Evolutionary conservation across 1,140 invertebrate species (phyloP).

Genomic region (Scaptomyza hsui): DNA sequence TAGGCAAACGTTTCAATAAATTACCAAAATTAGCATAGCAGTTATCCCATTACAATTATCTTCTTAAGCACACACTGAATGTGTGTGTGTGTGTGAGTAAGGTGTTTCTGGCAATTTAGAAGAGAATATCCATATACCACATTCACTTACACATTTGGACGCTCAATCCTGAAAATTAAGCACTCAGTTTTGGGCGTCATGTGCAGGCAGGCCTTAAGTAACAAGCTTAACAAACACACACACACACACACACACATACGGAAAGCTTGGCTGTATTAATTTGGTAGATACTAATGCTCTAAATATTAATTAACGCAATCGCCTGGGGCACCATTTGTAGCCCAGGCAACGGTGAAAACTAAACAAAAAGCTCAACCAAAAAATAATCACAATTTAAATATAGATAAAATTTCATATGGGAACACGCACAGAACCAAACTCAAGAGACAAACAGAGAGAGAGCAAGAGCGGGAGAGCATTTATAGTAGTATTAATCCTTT

Average conservation of each 20-base stretch:
- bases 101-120: neutral
- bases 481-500: slow-evolving; percentile 61
- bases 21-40: neutral
- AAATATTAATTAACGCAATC: slow-evolving; percentile 61
- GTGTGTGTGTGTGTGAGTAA: neutral
- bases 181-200: neutral
- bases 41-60: too few relatives aligned
- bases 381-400: slow-evolving; percentile 71
- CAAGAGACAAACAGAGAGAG: neutral
- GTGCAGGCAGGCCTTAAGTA: neutral
- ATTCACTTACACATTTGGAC: neutral
- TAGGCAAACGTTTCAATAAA: neutral
- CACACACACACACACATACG: slow-evolving; percentile 1
- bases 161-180: neutral
- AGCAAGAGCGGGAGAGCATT: slow-evolving; percentile 3
- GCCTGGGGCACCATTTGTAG: slow-evolving; percentile 58
- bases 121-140: neutral
- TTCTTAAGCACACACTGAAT: neutral
- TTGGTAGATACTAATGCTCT: slow-evolving; percentile 21
- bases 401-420: slow-evolving; percentile 46
- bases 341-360: slow-evolving; percentile 38
- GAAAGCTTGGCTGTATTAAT: slow-evolving; percentile 6
- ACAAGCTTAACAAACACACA: slow-evolving; percentile 5
- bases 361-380: slow-evolving; percentile 33
- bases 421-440: slow-evolving; percentile 19